Conservation (phyloP, 1,140 invertebrate species). For the Sitodiplosis mosellana region DNA sequence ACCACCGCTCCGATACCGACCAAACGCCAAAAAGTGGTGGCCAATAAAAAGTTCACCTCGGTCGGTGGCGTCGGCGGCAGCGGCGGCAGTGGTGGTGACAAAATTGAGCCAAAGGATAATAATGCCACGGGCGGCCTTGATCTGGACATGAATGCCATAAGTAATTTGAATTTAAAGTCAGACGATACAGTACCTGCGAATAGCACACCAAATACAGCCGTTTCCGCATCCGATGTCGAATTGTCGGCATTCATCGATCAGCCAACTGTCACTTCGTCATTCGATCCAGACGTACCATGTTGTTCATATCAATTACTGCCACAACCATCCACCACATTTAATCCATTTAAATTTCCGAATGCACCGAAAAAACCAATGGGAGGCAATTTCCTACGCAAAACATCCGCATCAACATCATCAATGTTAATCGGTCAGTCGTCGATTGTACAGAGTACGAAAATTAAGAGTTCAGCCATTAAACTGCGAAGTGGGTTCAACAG, state of each 20-base stretch:
- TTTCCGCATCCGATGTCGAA: neutral
- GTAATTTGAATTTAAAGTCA: neutral
- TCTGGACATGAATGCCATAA: neutral
- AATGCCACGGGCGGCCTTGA: neutral
- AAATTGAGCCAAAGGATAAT: neutral
- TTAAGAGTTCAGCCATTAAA: neutral
- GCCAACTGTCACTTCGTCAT: neutral
- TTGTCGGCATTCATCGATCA: neutral
- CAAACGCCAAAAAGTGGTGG: neutral
- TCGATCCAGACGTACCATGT: neutral
- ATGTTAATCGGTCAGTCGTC: neutral
- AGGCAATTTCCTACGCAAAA: neutral
- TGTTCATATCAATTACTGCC: neutral
- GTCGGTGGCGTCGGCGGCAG: no score
- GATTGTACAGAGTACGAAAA: neutral
- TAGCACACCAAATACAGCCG: neutral
- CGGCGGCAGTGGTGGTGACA: neutral
- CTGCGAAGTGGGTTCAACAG: neutral
- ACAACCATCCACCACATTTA: neutral
- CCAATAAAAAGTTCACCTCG: neutral
- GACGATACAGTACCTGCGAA: neutral
- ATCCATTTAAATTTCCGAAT: neutral
- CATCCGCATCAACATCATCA: neutral
- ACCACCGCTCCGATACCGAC: neutral
- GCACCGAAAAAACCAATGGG: neutral